Evolutionary conservation across 2,113 vertebrate species (phyloP), one percentile per base, ranked within the genome.

Genomic region (Lophura nycthemera): DNA sequence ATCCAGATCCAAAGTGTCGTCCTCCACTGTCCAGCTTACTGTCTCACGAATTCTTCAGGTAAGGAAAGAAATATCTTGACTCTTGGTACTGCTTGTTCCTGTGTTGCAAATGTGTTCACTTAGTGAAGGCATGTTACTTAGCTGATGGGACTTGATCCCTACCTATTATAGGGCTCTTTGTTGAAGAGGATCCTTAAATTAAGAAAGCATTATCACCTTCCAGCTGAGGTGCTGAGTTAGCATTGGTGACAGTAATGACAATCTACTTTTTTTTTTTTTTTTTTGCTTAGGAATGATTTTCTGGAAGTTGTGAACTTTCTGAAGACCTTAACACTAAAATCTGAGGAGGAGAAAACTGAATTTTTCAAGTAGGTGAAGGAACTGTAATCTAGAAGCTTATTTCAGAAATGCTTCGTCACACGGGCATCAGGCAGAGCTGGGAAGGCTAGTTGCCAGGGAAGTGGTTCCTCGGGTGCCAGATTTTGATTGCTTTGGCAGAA

Each of bases 331-430:
- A 99, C 99, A 7, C 74, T 99, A 11, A 99, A 99, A 95, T 99
- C 98, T 2, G 99, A 99, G 96, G 99, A 99, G 72, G 99, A 99
- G 80, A 99, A 99, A 97, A 99, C 99, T 21, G 99, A 99, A 93
- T 99, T 99, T 95, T 99, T 99, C 96, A 99, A 99, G 99, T 99
- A 97, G 99, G 98, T 97, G 87, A 89, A 89, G 56, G 43, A 88
- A 71, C 24, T 83, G 14, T 64, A n/a, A 71, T 36, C 42, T 86
- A 66, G 29, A 81, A 73, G 59, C 30, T 74, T 43, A 15, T 57
- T 56, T 83, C 64, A 85, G 70, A 64, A 52, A 40, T 16, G 16
- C 13, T 71, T 81, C 83, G 56, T 54, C 6, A 14, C 2, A 22
- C 21, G 92, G 75, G 27, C 9, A 30, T 9, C 25, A 18, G 13